Conservation (phyloP, 2,113 vertebrate species). For the Talpa occidentalis region DNA sequence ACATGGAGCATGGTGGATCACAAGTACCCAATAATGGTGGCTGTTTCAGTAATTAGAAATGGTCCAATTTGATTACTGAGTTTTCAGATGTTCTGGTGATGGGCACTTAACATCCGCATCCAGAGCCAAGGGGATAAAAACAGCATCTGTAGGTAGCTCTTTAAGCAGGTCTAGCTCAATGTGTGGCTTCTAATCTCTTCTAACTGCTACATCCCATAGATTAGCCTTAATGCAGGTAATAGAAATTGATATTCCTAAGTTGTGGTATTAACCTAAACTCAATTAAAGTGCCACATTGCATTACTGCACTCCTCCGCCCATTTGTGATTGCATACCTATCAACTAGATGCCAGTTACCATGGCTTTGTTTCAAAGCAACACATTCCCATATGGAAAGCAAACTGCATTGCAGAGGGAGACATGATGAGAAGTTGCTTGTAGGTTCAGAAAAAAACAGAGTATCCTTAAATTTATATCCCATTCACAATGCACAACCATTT, state of each 20-base stretch:
- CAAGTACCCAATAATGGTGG: background rate
- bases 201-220: constrained; percentile 37
- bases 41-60: constrained; percentile 54
- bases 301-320: background rate
- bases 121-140: constrained; percentile 27
- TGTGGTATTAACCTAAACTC: constrained; percentile 61
- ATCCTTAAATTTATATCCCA: constrained; percentile 45
- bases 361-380: background rate
- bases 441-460: constrained; percentile 31
- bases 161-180: constrained; percentile 29
- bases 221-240: constrained; percentile 54
- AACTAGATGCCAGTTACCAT: background rate
- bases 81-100: constrained; percentile 45
- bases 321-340: background rate
- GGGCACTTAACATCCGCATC: background rate
- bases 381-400: background rate
- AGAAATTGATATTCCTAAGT: constrained; percentile 63
- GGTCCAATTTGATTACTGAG: constrained; percentile 33
- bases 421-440: constrained; percentile 27
- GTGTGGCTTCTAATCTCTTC: constrained; percentile 49
- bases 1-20: background rate
- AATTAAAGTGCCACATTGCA: constrained; percentile 46
- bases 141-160: constrained; percentile 2
- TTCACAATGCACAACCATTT: constrained; percentile 53
- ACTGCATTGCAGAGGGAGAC: background rate